Evolutionary conservation across 2,888 invertebrate genomes (phyloP), one percentile per base, ranked within the genome.

Genomic region (Abrostola triplasia): DNA sequence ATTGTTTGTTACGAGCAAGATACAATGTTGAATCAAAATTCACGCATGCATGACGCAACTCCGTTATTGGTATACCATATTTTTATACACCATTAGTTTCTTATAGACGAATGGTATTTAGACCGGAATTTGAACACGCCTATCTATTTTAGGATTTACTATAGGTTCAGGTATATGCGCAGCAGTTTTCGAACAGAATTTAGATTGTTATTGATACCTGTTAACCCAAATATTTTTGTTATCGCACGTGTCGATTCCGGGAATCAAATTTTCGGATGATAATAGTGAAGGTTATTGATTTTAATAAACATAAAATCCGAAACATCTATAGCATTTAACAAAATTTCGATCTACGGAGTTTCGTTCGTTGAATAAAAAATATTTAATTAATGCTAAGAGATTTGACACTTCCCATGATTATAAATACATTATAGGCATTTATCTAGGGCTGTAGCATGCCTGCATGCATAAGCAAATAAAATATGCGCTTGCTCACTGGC

Each of bases 31-130:
- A 70, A 70, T 70, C 64, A 54, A 65, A 76, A 76, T 75, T 73
- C 80, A 79, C 54, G 80, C 70, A 73, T 42, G 77, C 77, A 56
- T 66, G 77, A 70, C 70, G 67, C 56, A 53, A 11, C 54, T 38
- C 77, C 75, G 80, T 77, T 75, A 73, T 55, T 63, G 65, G 62
- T 59, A 63, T 63, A 58, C 68, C 59, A 68, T 71, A 71, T 74
- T 66, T 60, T 59, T 67, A 74, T 68, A 47, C 48, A 65, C 64
- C 66, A 67, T 73, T 73, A 70, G 66, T 13, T 70, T 58, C 52
- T 61, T 60, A 55, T 58, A 64, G 59, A 58, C 13, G 36, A 51
- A 13, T 49, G 40, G 48, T 36, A 49, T 47, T 36, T n/a, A 38
- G 42, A 44, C 24, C 13, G 47, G 13, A 42, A 24, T 59, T 12